phyloP scores from a whole-genome alignment of 2,113 vertebrate species.

The Pseudolaguvia tuberculata region DNA sequence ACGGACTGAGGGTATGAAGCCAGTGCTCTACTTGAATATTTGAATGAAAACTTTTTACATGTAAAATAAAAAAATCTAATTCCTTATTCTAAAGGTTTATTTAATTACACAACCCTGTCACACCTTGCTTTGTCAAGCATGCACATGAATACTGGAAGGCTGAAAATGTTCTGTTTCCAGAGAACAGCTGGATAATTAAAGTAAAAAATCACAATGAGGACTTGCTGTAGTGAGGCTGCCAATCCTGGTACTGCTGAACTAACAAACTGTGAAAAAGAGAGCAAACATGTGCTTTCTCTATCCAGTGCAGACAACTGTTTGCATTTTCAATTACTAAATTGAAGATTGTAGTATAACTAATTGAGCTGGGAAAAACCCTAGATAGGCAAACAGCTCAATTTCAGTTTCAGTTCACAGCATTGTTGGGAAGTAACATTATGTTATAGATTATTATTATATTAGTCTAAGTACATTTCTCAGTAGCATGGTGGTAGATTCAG shows the following conservation, averaged over 20 bases:
- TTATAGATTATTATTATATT: no score
- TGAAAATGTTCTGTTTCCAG: background rate
- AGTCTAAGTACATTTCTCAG: no score
- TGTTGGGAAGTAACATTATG: no score
- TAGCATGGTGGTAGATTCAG: no score
- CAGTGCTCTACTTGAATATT: no score
- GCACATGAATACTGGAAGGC: background rate
- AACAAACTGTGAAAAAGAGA: slow-evolving; percentile 15
- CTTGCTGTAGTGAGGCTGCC: slow-evolving; percentile 2
- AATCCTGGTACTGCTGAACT: slow-evolving; percentile 16
- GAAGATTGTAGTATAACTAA: background rate
- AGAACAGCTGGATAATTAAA: slow-evolving; percentile 11
- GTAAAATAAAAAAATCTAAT: no score
- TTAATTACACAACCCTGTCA: background rate
- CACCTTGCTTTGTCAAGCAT: slow-evolving; percentile 9
- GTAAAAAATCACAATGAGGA: slow-evolving; percentile 20
- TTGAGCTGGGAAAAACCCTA: background rate
- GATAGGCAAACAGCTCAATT: background rate
- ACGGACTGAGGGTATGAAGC: no score
- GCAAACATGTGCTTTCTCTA: background rate
- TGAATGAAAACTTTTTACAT: no score
- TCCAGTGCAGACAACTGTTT: background rate
- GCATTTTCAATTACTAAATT: background rate
- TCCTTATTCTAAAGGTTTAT: background rate
- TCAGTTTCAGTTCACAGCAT: no score